phyloP scores from a whole-genome alignment of 2,888 invertebrate species.

The Nomada ferruginata region DNA sequence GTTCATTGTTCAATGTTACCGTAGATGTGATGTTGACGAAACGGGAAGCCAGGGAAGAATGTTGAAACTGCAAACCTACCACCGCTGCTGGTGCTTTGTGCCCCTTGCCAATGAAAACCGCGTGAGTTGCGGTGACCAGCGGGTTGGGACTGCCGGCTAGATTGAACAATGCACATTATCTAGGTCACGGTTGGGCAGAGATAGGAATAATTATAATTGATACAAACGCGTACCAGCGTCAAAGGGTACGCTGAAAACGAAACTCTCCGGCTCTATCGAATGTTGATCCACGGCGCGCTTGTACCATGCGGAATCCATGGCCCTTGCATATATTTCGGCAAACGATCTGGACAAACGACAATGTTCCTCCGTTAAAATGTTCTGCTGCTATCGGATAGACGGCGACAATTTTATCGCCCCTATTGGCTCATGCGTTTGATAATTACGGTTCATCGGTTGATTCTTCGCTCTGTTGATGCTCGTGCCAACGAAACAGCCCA shows the following conservation, averaged over 20 bases:
- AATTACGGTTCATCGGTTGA: slow-evolving; percentile 90
- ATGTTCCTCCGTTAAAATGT: neutral
- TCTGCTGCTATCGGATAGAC: no score
- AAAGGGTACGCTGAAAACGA: slow-evolving; percentile 95
- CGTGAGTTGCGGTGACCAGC: slow-evolving; percentile 95
- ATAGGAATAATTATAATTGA: neutral
- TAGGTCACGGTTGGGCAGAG: no score
- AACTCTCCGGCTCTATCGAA: slow-evolving; percentile 93
- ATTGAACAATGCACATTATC: neutral
- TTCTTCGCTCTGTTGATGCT: slow-evolving; percentile 87
- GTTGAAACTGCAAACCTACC: slow-evolving; percentile 95
- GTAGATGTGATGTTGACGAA: slow-evolving; percentile 95
- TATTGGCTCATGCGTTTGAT: neutral
- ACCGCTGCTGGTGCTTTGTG: slow-evolving; percentile 95
- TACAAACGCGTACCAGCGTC: slow-evolving; percentile 86
- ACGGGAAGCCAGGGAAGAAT: slow-evolving; percentile 92
- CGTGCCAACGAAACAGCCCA: slow-evolving; percentile 94
- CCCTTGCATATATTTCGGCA: slow-evolving; percentile 91
- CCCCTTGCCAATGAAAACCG: slow-evolving; percentile 93
- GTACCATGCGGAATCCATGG: slow-evolving; percentile 96
- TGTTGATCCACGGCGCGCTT: slow-evolving; percentile 96
- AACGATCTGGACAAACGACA: slow-evolving; percentile 88
- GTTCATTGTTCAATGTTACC: slow-evolving; percentile 84
- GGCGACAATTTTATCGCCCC: no score
- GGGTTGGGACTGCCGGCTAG: slow-evolving; percentile 86